Base-by-base conservation (phyloP, 2,888 invertebrate genomes). In the Teleogryllus oceanicus region DNA sequence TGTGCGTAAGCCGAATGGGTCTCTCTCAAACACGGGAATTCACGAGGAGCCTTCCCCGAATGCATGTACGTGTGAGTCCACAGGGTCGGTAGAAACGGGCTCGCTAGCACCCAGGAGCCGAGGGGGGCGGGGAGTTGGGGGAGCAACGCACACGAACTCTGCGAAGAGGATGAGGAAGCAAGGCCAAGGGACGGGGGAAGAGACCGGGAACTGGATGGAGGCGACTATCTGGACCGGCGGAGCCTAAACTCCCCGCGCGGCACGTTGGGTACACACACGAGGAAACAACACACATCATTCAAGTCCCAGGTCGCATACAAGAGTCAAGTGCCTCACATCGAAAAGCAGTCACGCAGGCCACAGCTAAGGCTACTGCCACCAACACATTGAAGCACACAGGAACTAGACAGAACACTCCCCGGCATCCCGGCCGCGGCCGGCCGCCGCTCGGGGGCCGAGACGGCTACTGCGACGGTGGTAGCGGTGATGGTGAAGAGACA, bases 371-470 rank as follows among this genome's bases (percentile, higher is more conserved):
- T 78, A 78, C 74, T 74, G 78, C 78, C 51, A 62, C 74, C 78
- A 78, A 62, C 37, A 78, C 78, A 78, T 49, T 74, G 24, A 78
- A 78, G 78, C 78, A 78, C 51, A 78, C 78, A 62, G 62, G 50
- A 78, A 78, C 49, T 49, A 49, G 77, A 49, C 49, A 49, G 13
- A 77, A 49, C 37, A 11, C 11, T 50, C 77, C 20, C 49, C 49
- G 62, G 62, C 62, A 18, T 50, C 20, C 49, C 49, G 62, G 62
- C 62, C n/a, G 62, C 62, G 62, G 13, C 8, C 13, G 62, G 13
- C 62, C 62, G 62, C 62, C 62, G 62, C 62, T 62, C 62, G 62
- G 62, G 62, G 62, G 16, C 13, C 62, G 62, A 62, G 16, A 62
- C 62, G 62, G 62, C 62, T 62, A 62, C 62, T 62, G 62, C 62